These are phyloP conservation scores for Axea sp. DNA, from an alignment of 2,888 invertebrate species.

Conservation along the genomic window DNA sequence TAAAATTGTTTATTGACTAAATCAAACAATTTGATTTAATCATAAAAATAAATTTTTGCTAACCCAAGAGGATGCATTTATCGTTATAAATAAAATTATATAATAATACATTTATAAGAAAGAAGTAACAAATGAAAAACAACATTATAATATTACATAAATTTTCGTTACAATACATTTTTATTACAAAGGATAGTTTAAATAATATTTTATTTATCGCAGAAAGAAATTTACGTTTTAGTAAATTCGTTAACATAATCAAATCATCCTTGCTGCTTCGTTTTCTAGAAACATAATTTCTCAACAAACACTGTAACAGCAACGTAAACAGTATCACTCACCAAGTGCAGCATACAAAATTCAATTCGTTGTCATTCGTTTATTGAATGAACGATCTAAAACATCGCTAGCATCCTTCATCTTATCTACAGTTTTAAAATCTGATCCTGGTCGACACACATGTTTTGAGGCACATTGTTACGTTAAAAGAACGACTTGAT, in stretches of 20 bases:
- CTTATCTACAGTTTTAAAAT: slow-evolving; percentile 11
- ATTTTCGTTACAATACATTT: no score
- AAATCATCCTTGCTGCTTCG: neutral
- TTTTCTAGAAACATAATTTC: neutral
- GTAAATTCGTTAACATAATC: neutral
- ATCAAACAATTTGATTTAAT: no score
- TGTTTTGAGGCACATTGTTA: slow-evolving; percentile 40
- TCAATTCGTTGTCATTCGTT: slow-evolving; percentile 23
- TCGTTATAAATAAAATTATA: no score
- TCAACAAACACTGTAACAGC: slow-evolving; percentile 9
- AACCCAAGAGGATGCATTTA: no score
- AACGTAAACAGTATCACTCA: slow-evolving; percentile 17
- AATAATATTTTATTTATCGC: no score
- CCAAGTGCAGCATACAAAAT: slow-evolving; percentile 19
- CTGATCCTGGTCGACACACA: slow-evolving; percentile 32
- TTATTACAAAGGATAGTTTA: no score
- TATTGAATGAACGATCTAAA: slow-evolving; percentile 34
- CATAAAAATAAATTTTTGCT: no score
- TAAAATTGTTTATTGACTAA: no score
- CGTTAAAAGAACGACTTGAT: slow-evolving; percentile 49
- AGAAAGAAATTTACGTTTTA: no score
- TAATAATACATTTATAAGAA: no score
- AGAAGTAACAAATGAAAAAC: no score
- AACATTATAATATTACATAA: no score
- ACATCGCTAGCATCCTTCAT: slow-evolving; percentile 16